phyloP scores from a whole-genome alignment of 2,888 invertebrate species.

The Thereva nobilitata region DNA sequence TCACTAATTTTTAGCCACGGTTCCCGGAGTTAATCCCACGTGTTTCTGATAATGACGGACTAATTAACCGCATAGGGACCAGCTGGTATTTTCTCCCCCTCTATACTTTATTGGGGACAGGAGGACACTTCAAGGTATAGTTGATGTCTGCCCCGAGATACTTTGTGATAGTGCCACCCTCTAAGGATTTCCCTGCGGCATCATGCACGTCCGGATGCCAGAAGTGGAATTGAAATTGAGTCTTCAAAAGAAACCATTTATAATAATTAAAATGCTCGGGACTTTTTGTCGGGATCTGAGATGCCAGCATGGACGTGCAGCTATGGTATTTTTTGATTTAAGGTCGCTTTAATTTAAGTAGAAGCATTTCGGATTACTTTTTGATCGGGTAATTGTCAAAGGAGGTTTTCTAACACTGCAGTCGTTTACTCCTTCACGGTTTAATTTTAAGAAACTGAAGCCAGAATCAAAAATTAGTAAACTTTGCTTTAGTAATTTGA shows the following conservation, averaged over 20 bases:
- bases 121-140: neutral
- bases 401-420: no score
- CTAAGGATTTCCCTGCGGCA: neutral
- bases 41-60: conserved; percentile 57
- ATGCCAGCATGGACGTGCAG: conserved; percentile 3
- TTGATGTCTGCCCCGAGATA: neutral
- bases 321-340: conserved; percentile 29
- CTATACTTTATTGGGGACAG: neutral
- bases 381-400: no score
- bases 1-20: conserved; percentile 15
- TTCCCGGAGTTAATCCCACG: conserved; percentile 48
- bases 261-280: conserved; percentile 38
- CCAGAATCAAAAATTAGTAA: no score
- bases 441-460: no score
- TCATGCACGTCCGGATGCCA: neutral
- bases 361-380: conserved; percentile 9
- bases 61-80: conserved; percentile 45
- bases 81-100: conserved; percentile 17
- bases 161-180: conserved; percentile 1
- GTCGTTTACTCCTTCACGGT: no score
- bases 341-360: conserved; percentile 27
- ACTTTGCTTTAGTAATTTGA: no score
- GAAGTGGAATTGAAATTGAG: conserved; percentile 21
- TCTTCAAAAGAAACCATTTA: conserved; percentile 37
- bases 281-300: conserved; percentile 16